Base-by-base conservation (phyloP, 2,888 invertebrate species). In the Tinea trinotella region DNA sequence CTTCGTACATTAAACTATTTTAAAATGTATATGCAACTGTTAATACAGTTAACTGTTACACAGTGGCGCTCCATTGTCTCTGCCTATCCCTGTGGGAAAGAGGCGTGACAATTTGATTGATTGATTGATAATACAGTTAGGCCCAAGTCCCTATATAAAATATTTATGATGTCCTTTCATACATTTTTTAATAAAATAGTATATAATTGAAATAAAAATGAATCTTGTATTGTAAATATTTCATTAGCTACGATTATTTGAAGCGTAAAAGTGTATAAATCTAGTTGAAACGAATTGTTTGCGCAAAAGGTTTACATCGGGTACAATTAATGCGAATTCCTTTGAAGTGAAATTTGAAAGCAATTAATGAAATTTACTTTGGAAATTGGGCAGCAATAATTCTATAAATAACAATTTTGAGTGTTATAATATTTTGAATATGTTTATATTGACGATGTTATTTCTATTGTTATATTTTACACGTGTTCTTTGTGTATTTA, bases 321-420 rank as follows among this genome's bases (percentile, higher is more conserved):
- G 40, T 40, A 40, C 40, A 40, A 40, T 40, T 40, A 40, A 15
- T 40, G n/a, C 15, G 40, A 40, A 40, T 13, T 40, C 13, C 40
- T 40, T 40, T 40, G 40, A 40, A 40, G 13, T 40, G 40, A 40
- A 40, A 40, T 40, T 40, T 40, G 40, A 13, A 40, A 40, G 40
- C 40, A 40, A 40, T 40, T 40, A 40, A 40, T 40, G 40, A 40
- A 40, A 40, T 40, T 40, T 40, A 12, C 40, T 40, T 40, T 40
- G 13, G 35, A 35, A 35, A 35, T 35, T 35, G 35, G 5, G 40
- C 40, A 13, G 13, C 40, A 12, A 40, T 40, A 40, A 13, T 40
- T 40, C 7, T 40, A 40, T 13, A 40, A 40, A 15, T 40, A 2
- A 15, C 13, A 15, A 13, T 40, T 3, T n/a, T 5, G 12, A 6